Evolutionary conservation across 64 coral and sea anemone genomes (phyloP).

Genomic region (Orbicella faveolata): DNA sequence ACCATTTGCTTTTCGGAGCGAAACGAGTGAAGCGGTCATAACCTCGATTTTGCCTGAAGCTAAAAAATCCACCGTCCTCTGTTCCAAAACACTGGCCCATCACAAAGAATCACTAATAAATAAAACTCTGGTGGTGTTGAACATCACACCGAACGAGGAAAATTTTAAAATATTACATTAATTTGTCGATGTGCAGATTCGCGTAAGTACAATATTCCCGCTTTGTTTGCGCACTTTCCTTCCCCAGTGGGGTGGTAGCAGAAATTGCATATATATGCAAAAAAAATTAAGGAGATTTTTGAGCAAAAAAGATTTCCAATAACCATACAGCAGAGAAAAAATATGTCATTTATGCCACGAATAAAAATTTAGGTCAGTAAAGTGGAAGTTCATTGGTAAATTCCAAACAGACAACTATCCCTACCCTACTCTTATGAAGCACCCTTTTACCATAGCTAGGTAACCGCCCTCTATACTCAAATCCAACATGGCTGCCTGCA

Average conservation of each 20-base stretch:
- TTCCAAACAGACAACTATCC: background rate
- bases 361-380: background rate
- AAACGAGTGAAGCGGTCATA: constrained; percentile 95
- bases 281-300: background rate
- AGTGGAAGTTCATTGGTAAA: background rate
- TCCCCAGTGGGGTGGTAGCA: background rate
- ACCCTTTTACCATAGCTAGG: background rate
- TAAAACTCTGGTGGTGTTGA: background rate
- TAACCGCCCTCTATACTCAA: background rate
- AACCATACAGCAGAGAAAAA: background rate
- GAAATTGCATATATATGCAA: background rate
- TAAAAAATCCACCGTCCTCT: constrained; percentile 85
- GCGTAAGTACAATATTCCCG: background rate
- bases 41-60: constrained; percentile 83
- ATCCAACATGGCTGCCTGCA: constrained; percentile 12
- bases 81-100: constrained; percentile 99
- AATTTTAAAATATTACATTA: background rate
- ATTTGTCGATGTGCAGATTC: background rate
- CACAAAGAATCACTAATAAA: background rate
- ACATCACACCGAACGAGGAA: background rate
- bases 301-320: background rate
- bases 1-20: constrained; percentile 92
- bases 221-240: background rate
- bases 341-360: background rate
- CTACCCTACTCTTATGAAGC: background rate